Base-by-base conservation (phyloP, 2,888 invertebrate genomes). In the Cataglyphis albicans region DNA sequence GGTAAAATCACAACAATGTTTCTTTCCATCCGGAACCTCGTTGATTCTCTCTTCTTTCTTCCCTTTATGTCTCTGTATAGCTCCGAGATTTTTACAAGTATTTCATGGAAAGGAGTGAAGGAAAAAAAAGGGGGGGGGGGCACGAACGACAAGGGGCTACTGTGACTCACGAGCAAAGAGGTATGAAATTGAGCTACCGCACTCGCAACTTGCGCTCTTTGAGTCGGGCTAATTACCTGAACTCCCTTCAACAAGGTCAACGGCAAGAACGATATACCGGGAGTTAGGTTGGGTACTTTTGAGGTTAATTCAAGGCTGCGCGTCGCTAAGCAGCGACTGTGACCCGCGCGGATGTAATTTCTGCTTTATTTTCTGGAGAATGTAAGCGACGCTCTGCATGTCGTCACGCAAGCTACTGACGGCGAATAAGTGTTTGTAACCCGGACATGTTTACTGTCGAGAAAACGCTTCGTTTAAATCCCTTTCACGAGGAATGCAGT, bases 201-300 rank as follows among this genome's bases (percentile, higher is more conserved):
- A 63, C 70, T 81, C 52, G 61, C 67, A 76, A 76, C 44, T 82
- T 57, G 63, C 65, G 81, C 63, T 61, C 74, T 59, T 72, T 57
- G 68, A 67, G 48, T 63, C 10, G 44, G 41, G 41, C 44, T 85
- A 75, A 84, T 84, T 84, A 84, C 59, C 84, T 55, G 75, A 78
- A 72, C 76, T 84, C 75, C 21, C 67, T 57, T 68, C 78, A 78
- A 61, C 84, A 83, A 84, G 84, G 84, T 76, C 84, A 76, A 72
- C 48, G 55, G 55, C 68, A 41, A 72, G 44, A 61, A 81, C 57
- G 83, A 68, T 5, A 55, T 41, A 41, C 63, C 38, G 48, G 15
- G 61, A 35, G 21, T 52, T 25, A 6, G 29, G 73, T 38, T 25
- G 57, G 67, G 35, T 35, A 72, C 83, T 83, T 70, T 57, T 52